phyloP scores from a whole-genome alignment of 2,888 invertebrate species.

The Cancer borealis region DNA sequence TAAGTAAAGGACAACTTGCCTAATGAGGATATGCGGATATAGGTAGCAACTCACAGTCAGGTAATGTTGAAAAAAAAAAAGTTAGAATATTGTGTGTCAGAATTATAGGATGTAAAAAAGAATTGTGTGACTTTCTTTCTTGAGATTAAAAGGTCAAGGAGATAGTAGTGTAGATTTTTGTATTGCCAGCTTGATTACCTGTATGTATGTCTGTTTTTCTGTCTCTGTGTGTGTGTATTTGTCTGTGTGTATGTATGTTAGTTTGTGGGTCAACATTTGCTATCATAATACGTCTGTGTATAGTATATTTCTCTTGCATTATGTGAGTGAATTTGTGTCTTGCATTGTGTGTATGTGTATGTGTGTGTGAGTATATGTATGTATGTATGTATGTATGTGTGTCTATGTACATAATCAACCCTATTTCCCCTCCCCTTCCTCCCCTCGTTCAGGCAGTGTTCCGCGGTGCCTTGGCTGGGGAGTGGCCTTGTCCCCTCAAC shows the following conservation, averaged over 20 bases:
- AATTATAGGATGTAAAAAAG: too few relatives aligned
- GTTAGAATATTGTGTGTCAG: too few relatives aligned
- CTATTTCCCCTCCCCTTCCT: neutral
- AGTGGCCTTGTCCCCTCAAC: slow-evolving; percentile 60
- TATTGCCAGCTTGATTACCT: too few relatives aligned
- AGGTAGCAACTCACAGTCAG: too few relatives aligned
- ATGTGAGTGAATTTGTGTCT: neutral
- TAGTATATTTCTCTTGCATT: neutral
- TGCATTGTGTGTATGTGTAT: neutral
- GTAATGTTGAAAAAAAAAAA: too few relatives aligned
- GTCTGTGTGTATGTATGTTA: neutral
- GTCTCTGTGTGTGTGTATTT: neutral
- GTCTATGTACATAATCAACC: neutral
- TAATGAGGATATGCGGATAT: too few relatives aligned
- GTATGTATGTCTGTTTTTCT: neutral
- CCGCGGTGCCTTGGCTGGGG: slow-evolving; percentile 4
- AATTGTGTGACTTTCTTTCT: too few relatives aligned
- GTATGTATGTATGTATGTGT: neutral
- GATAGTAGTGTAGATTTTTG: too few relatives aligned
- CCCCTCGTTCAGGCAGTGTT: slow-evolving; percentile 30
- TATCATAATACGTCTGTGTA: neutral
- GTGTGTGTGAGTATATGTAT: neutral
- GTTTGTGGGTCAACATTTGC: neutral
- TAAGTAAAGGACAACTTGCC: too few relatives aligned
- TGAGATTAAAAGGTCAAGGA: too few relatives aligned